phyloP scores from a whole-genome alignment of 2,888 invertebrate species.

The Bombylius major region DNA sequence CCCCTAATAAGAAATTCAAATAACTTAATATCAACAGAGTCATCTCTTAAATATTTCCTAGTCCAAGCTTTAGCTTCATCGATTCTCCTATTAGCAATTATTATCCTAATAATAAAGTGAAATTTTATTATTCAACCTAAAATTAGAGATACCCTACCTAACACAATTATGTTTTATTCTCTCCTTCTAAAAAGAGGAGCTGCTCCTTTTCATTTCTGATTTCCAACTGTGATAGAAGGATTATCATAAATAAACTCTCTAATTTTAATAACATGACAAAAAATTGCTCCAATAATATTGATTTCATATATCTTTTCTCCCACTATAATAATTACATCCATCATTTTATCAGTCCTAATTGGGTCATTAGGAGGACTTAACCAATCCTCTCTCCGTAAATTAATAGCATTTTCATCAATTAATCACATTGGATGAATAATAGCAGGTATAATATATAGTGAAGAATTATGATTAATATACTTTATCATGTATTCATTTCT shows the following conservation, averaged over 20 bases:
- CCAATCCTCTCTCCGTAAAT: slow-evolving; percentile 44
- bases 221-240: slow-evolving; percentile 45
- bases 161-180: slow-evolving; percentile 34
- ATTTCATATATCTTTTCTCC: slow-evolving; percentile 39
- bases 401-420: slow-evolving; percentile 50
- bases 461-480: slow-evolving; percentile 39
- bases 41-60: slow-evolving; percentile 49
- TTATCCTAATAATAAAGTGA: slow-evolving; percentile 26
- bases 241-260: slow-evolving; percentile 44
- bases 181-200: slow-evolving; percentile 44
- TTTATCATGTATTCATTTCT: slow-evolving; percentile 39
- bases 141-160: slow-evolving; percentile 23
- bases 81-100: slow-evolving; percentile 39
- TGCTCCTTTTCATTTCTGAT: slow-evolving; percentile 47
- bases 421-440: slow-evolving; percentile 50
- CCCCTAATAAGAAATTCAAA: slow-evolving; percentile 42
- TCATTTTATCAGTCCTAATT: slow-evolving; percentile 38
- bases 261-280: slow-evolving; percentile 50
- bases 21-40: slow-evolving; percentile 41
- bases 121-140: slow-evolving; percentile 24
- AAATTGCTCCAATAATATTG: slow-evolving; percentile 48
- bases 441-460: slow-evolving; percentile 36
- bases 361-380: slow-evolving; percentile 42
- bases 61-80: slow-evolving; percentile 46
- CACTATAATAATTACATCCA: slow-evolving; percentile 36